Evolutionary conservation across 2,797 vertebrate genomes (phyloP).

Genomic region (Acanthopagrus latus): DNA sequence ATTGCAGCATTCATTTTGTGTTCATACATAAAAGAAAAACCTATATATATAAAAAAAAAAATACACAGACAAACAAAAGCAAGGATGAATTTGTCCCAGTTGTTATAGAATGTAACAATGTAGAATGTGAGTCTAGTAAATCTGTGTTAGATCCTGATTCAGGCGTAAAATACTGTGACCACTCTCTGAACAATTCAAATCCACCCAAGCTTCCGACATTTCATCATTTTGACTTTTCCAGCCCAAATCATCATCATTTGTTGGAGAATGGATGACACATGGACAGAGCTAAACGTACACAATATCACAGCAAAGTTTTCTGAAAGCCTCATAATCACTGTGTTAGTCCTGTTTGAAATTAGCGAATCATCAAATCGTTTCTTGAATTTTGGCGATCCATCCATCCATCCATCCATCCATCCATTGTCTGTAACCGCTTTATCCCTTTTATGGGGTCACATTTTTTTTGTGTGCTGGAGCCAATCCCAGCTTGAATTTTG

Average conservation of each 20-base stretch:
- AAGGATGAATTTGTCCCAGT: too few relatives aligned
- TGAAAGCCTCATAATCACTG: background rate
- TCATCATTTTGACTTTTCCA: conserved; percentile 16
- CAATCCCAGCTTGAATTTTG: background rate
- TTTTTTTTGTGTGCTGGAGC: too few relatives aligned
- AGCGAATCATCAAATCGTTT: background rate
- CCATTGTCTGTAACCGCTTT: too few relatives aligned
- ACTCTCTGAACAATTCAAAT: conserved; percentile 26
- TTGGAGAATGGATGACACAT: background rate
- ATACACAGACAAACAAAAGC: too few relatives aligned
- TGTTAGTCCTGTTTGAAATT: background rate
- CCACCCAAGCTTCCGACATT: conserved; percentile 13
- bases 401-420: too few relatives aligned
- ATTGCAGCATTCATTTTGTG: background rate
- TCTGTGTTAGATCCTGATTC: conserved; percentile 25
- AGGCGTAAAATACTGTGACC: conserved; percentile 19
- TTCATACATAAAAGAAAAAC: background rate
- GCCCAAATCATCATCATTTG: background rate
- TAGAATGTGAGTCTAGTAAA: background rate
- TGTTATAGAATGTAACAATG: too few relatives aligned
- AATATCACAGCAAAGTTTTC: background rate
- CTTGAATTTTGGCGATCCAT: background rate
- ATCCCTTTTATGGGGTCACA: too few relatives aligned
- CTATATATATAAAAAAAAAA: too few relatives aligned
- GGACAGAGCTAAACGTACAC: background rate